Conservation (phyloP, 2,888 invertebrate genomes). For the Thalpophila matura region DNA sequence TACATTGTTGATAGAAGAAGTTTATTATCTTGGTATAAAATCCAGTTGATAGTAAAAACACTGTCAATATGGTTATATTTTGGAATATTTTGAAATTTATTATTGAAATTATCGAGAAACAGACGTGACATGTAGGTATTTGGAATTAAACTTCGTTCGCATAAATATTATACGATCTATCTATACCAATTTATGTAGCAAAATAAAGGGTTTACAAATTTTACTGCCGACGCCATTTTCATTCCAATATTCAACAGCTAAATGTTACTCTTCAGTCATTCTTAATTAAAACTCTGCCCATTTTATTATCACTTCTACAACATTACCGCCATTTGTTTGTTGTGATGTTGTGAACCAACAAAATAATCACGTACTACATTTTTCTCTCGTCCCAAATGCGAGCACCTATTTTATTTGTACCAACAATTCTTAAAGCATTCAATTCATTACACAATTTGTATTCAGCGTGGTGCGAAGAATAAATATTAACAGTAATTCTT, state of each 20-base stretch:
- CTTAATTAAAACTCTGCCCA: conserved; percentile 28
- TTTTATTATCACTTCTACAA: conserved; percentile 40
- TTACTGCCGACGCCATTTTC: not conserved
- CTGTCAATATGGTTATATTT: no score
- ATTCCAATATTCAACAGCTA: not conserved
- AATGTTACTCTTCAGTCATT: conserved; percentile 5
- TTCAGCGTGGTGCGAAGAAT: conserved; percentile 64
- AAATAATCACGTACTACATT: conserved; percentile 46
- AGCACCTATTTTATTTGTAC: conserved; percentile 55
- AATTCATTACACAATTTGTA: conserved; percentile 75
- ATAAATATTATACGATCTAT: no score
- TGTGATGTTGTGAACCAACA: conserved; percentile 9
- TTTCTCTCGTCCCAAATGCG: conserved; percentile 43
- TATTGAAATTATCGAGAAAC: no score
- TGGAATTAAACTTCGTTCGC: no score
- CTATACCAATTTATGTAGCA: not conserved
- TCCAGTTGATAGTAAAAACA: no score
- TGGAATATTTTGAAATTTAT: no score
- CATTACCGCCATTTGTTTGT: conserved; percentile 25
- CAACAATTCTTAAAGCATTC: conserved; percentile 46
- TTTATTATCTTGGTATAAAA: no score
- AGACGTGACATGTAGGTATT: no score
- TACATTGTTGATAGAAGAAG: no score
- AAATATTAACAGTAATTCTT: conserved; percentile 14
- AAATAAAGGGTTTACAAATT: conserved; percentile 8